phyloP scores from a whole-genome alignment of 2,888 invertebrate genomes.

The Philonicus albiceps region DNA sequence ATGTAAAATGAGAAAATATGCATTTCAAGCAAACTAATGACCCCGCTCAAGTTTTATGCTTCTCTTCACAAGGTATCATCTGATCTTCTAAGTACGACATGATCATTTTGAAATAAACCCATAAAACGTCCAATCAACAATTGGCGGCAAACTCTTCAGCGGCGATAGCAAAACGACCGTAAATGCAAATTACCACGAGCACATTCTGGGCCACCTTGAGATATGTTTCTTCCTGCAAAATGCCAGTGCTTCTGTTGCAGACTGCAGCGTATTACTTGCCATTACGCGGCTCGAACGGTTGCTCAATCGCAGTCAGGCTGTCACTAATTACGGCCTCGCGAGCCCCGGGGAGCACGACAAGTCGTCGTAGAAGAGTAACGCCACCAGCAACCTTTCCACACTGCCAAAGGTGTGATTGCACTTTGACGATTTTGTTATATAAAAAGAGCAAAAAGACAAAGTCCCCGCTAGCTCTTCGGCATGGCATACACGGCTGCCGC shows the following conservation, averaged over 20 bases:
- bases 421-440: background rate
- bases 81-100: background rate
- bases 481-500: background rate
- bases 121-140: background rate
- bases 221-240: constrained; percentile 7
- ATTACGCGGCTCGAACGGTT: background rate
- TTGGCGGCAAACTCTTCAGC: background rate
- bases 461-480: background rate
- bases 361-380: background rate
- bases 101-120: background rate
- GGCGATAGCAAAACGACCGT: background rate
- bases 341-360: background rate
- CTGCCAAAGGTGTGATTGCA: constrained; percentile 12
- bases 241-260: background rate
- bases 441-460: background rate
- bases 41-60: background rate
- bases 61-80: background rate
- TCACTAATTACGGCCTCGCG: constrained; percentile 1
- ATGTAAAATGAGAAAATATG: background rate
- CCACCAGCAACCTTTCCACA: background rate
- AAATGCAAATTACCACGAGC: background rate
- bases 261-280: background rate
- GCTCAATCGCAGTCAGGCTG: background rate
- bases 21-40: background rate
- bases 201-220: constrained; percentile 9